Percentiles rank a stretch among this genome's conserved stretches.
Conservation (phyloP, 2,797 vertebrate species). For the Neomorphus geoffroyi region DNA sequence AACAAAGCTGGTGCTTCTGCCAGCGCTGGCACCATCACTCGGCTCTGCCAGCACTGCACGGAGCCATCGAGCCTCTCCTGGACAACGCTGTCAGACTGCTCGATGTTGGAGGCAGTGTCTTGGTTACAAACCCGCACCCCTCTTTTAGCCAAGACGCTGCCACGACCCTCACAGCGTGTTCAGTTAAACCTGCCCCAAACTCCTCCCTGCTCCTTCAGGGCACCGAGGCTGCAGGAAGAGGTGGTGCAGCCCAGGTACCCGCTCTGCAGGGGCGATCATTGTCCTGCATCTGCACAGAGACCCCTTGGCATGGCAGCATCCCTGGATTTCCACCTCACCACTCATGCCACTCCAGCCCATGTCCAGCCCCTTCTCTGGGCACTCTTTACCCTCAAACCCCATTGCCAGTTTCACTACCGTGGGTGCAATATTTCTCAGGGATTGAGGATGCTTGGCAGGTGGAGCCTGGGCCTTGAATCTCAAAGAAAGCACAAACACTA, state of each 20-base stretch:
- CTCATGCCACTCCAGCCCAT: accelerated
- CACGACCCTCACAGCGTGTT: accelerated
- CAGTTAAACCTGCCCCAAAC: not conserved
- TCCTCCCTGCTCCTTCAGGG: not conserved
- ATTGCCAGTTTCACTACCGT: not conserved
- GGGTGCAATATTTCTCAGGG: not conserved
- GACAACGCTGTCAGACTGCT: not conserved
- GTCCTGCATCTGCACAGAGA: accelerated
- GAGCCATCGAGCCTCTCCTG: not conserved
- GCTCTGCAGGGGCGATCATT: accelerated
- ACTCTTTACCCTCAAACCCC: too few relatives aligned
- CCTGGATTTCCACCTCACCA: accelerated
- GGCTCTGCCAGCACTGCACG: not conserved
- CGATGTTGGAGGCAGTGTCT: accelerated
- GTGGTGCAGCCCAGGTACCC: accelerated
- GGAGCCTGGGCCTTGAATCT: not conserved
- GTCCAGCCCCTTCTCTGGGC: not conserved
- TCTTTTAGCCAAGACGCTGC: not conserved
- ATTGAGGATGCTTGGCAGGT: not conserved
- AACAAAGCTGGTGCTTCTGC: not conserved
- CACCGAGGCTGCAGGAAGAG: not conserved
- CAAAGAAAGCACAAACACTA: not conserved
- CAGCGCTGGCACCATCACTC: not conserved
- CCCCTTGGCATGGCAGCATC: accelerated
- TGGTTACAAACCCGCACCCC: accelerated